Percentiles rank a stretch among this genome's conserved stretches.
Evolutionary conservation across 2,888 invertebrate species (phyloP).

Genomic region (Philonicus albiceps): DNA sequence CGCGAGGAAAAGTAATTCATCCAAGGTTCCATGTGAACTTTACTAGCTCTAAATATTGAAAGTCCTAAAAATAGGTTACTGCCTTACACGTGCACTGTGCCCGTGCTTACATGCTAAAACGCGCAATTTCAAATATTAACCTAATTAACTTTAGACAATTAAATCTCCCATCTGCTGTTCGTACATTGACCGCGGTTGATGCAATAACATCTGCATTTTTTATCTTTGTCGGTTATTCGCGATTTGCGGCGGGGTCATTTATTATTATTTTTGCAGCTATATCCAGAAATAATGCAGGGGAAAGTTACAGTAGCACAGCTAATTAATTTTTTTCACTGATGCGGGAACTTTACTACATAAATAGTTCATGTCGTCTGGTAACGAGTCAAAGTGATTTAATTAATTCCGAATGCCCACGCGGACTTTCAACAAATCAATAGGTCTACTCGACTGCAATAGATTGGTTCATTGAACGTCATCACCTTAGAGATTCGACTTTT

Average conservation of each 20-base stretch:
- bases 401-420: neutral
- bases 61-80: conserved; percentile 32
- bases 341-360: neutral
- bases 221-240: neutral
- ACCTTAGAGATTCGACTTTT: neutral
- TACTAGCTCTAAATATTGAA: neutral
- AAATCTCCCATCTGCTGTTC: conserved; percentile 2
- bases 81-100: neutral
- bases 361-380: neutral
- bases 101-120: neutral
- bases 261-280: neutral
- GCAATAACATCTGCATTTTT: neutral
- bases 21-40: neutral
- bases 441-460: neutral
- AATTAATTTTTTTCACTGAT: neutral
- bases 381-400: neutral
- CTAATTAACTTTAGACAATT: conserved; percentile 31
- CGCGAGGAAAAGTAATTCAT: neutral
- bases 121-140: conserved; percentile 5
- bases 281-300: neutral
- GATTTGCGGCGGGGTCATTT: neutral
- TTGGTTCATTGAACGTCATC: neutral
- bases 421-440: neutral
- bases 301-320: neutral
- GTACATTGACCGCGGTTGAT: neutral